phyloP scores from a whole-genome alignment of 2,113 vertebrate species.

The Chaenogobius annularis region DNA sequence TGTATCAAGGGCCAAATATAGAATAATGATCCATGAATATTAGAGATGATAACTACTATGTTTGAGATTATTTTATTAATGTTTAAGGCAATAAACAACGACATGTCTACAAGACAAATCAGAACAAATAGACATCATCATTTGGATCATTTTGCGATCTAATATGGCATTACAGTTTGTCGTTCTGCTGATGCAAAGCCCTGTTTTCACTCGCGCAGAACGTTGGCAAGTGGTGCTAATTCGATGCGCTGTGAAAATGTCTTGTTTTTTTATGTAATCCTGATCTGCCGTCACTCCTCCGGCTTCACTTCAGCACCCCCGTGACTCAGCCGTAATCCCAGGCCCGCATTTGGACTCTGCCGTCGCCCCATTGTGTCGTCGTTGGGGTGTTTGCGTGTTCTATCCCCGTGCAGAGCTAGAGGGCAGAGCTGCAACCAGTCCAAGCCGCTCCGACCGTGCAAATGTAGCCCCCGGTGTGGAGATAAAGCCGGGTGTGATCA shows the following conservation, averaged over 20 bases:
- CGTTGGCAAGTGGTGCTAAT: neutral
- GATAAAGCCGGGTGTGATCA: slow-evolving; percentile 2
- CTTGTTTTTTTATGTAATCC: neutral
- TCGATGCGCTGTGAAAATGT: neutral
- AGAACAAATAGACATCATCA: neutral
- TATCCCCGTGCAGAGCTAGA: neutral
- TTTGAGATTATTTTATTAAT: too few species aligned
- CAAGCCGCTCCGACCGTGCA: slow-evolving; percentile 13
- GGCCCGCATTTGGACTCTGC: slow-evolving; percentile 42
- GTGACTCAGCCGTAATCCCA: slow-evolving; percentile 57
- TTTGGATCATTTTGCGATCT: too few species aligned
- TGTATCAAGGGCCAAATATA: too few species aligned
- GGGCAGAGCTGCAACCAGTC: slow-evolving; percentile 30
- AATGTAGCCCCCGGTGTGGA: slow-evolving; percentile 3
- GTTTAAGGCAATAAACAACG: too few species aligned
- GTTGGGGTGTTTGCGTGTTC: neutral
- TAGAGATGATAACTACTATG: too few species aligned
- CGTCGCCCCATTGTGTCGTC: neutral
- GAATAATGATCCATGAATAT: too few species aligned
- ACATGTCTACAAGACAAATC: neutral
- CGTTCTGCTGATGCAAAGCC: neutral
- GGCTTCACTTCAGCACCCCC: slow-evolving; percentile 28
- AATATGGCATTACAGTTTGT: neutral
- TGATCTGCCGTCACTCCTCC: neutral
- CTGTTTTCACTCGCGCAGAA: neutral